Base-by-base conservation (phyloP, 2,888 invertebrate species). In the Therioaphis trifolii region DNA sequence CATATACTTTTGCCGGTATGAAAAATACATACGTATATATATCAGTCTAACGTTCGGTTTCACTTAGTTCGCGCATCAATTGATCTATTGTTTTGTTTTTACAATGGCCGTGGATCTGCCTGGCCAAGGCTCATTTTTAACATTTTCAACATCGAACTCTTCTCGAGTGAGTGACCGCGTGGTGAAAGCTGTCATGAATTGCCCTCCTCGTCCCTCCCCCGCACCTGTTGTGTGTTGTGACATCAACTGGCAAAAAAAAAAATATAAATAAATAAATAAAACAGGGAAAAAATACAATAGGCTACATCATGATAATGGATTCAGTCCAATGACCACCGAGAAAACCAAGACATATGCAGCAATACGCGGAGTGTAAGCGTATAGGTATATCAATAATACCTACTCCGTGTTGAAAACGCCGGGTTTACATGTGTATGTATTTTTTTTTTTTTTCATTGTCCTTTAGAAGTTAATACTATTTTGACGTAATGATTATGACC, bases 261-360 rank as follows among this genome's bases (percentile, higher is more conserved):
- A 27, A 43, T 11, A 46, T 15, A 29, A 74, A 27, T 55, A 79
- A 69, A 24, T 35, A 35, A 55, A 49, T 55, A 68, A 69, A 68
- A 78, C n/a, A 35, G 21, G 58, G 46, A 4, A 58, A 61, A 80
- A 72, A 72, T 58, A 80, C 80, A 80, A 80, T 80, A 61, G 79
- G 46, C 80, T 58, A 68, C 58, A 58, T 58, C 55, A 18, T 46
- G 71, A 80, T 80, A 80, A 61, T 71, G 80, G 72, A 79, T 80
- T 71, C 71, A 72, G 80, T 80, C 80, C 80, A 80, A 80, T 80
- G 80, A 80, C 80, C 71, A 72, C 61, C 80, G 71, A 72, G 71
- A 80, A 80, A 80, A 80, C 80, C 58, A 55, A 79, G 79, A 79
- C 79, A 69, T 55, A 79, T 69, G 69, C 79, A 29, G 79, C 61